Conservation (phyloP, 1,140 invertebrate genomes). For the Ptiloglossa arizonensis region DNA sequence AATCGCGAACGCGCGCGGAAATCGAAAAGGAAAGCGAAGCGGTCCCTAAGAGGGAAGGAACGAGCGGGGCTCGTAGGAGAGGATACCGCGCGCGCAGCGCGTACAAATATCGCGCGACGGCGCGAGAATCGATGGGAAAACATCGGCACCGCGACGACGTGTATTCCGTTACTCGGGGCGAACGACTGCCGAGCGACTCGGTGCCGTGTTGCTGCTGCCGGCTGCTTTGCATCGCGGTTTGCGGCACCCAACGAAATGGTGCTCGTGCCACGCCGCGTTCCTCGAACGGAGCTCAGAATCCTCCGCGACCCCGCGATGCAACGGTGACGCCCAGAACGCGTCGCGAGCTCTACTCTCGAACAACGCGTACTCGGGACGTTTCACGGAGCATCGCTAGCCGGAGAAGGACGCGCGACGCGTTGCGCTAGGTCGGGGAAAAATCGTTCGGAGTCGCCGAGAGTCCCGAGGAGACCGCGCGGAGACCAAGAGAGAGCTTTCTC, state of each 20-base stretch:
- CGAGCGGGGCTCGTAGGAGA: too few species aligned
- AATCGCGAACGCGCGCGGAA: neutral
- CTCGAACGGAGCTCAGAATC: constrained; percentile 13
- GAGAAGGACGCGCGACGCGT: neutral
- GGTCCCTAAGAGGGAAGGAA: neutral
- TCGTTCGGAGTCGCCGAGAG: neutral
- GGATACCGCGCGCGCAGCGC: constrained; percentile 16
- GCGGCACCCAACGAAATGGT: constrained; percentile 27
- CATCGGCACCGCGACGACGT: constrained; percentile 49
- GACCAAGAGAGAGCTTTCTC: neutral
- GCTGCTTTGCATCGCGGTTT: constrained; percentile 46
- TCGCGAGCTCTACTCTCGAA: neutral
- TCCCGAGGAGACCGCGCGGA: neutral
- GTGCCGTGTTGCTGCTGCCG: constrained; percentile 1
- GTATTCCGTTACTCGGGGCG: constrained; percentile 65
- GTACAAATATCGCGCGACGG: constrained; percentile 59
- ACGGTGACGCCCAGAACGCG: neutral
- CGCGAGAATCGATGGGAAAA: constrained; percentile 61
- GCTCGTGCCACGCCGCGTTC: neutral
- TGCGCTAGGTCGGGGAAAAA: constrained; percentile 33
- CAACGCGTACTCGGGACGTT: constrained; percentile 15
- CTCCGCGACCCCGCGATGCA: constrained; percentile 3
- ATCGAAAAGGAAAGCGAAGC: constrained; percentile 12
- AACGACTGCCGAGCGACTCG: constrained; percentile 43
- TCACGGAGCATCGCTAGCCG: constrained; percentile 8